Evolutionary conservation across 2,888 invertebrate genomes (phyloP).

Genomic region (Anodontia alba): DNA sequence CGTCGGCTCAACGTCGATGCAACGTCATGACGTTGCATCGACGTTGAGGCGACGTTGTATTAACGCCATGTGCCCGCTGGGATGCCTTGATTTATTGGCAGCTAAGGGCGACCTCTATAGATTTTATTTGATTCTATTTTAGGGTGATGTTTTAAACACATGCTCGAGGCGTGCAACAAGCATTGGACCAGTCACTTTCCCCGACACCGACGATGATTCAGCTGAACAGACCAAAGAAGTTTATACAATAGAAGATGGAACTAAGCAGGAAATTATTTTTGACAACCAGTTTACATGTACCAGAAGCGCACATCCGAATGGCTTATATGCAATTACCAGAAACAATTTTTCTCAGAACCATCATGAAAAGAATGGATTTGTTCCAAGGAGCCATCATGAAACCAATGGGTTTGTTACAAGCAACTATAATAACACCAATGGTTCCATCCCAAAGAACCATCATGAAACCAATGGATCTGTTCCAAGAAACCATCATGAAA

Average conservation of each 20-base stretch:
- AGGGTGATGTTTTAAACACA: constrained; percentile 7
- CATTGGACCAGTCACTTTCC: constrained; percentile 26
- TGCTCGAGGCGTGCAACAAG: constrained; percentile 11
- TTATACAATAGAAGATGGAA: background rate
- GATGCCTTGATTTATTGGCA: no score
- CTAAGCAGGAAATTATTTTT: constrained; percentile 17
- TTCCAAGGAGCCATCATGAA: background rate
- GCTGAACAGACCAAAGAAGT: background rate
- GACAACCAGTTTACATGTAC: background rate
- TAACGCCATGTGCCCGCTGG: no score
- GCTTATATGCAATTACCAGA: background rate
- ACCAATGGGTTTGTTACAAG: no score
- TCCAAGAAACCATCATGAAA: no score
- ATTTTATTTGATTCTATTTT: no score
- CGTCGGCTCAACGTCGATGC: no score
- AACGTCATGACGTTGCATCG: no score
- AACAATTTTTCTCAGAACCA: background rate
- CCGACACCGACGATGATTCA: background rate
- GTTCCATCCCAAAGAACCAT: no score
- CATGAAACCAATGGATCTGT: no score
- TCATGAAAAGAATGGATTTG: background rate
- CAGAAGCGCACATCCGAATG: background rate
- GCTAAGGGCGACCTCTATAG: no score
- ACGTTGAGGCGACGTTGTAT: no score
- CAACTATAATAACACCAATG: no score